Conservation (phyloP, 2,888 invertebrate genomes). For the Halocaridina rubra region DNA sequence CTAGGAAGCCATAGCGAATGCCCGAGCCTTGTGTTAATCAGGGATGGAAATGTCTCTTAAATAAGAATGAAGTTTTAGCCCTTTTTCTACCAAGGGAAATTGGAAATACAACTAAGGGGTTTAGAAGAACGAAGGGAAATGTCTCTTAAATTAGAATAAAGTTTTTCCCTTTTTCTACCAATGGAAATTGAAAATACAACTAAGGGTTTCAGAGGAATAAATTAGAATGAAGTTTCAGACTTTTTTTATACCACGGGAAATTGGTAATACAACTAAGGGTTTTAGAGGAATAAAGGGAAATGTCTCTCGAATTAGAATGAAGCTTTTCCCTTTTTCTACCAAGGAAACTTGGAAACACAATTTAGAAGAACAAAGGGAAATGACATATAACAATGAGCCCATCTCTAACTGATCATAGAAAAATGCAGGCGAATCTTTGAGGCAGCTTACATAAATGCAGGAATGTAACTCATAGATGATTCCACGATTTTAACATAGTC, state of each 20-base stretch:
- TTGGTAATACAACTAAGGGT: too few species aligned
- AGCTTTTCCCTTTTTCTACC: neutral
- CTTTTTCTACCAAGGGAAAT: neutral
- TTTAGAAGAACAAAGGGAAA: too few species aligned
- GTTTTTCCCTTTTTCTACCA: neutral
- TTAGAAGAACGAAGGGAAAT: constrained; percentile 20
- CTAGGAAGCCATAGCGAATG: constrained; percentile 52
- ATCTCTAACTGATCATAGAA: too few species aligned
- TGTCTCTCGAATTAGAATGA: constrained; percentile 2
- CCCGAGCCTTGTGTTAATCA: constrained; percentile 38
- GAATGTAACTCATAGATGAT: too few species aligned
- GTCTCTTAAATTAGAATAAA: constrained; percentile 3
- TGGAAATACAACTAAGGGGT: too few species aligned
- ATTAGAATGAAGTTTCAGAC: neutral
- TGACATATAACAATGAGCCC: neutral
- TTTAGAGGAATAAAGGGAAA: too few species aligned
- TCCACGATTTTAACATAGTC: too few species aligned
- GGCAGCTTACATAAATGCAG: too few species aligned
- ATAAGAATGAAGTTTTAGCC: neutral
- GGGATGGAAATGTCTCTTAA: constrained; percentile 20
- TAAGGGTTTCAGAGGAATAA: too few species aligned
- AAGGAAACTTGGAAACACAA: neutral
- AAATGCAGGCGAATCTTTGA: too few species aligned
- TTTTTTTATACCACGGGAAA: neutral
- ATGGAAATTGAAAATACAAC: neutral